Base-by-base conservation (phyloP, 1,140 invertebrate species). In the Halictus rubicundus region DNA sequence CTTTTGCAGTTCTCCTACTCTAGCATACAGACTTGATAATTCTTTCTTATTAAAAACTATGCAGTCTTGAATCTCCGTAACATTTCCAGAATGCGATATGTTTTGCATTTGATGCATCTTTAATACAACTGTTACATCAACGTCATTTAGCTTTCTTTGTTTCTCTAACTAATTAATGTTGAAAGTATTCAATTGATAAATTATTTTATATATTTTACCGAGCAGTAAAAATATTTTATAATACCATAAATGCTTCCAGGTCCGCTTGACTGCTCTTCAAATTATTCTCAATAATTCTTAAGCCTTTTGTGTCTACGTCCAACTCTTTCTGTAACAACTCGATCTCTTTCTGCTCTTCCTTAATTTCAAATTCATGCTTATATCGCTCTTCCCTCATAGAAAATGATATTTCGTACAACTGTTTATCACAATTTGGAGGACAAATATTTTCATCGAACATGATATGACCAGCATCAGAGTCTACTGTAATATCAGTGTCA, bases 381-480 rank as follows among this genome's bases (percentile, higher is more conserved):
- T 93, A 92, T 90, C 95, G 93, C 61, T 94, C 94, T 59, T 94
- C 88, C 60, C 96, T 93, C 84, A 96, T 90, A 16, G 93, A 88
- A 82, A 96, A 95, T n/a, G 95, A 94, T 76, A 94, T 89, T 39
- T 96, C 94, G 84, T 95, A 96, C 4, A 96, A 89, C 1, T 94
- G 94, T 73, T 93, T 93, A 66, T 97, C 96, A 88, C 96, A 96
- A 2, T 95, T 96, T 32, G 94, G 92, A 0, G 97, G 97, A 88
- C 97, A 97, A 25, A 96, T 91, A 88, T 94, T 95, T 81, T 97
- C 96, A 88, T 97, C 96, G 27, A 96, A 94, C 14, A 94, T 93
- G 37, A 96, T 94, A 0, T 94, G 93, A 7, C 94, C 94, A 73
- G 95, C 94, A 84, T 96, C 94, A 27, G 94, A 85, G n/a, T 94